Conservation (phyloP, 1,140 invertebrate genomes). For the Bilobella aurantiaca region DNA sequence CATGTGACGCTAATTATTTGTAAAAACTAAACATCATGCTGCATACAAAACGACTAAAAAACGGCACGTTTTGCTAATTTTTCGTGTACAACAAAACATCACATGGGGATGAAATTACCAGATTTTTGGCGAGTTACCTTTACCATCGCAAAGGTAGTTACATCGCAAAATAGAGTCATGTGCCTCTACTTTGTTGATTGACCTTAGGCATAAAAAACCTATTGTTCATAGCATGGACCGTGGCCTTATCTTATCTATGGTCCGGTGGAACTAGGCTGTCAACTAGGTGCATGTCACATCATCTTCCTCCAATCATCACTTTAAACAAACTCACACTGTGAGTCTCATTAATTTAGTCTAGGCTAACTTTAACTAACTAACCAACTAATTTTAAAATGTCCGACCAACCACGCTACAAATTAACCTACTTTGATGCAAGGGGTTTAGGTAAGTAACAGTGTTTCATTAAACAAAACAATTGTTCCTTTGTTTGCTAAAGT, state of each 20-base stretch:
- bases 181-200: no score
- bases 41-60: no score
- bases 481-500: not conserved
- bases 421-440: constrained; percentile 13
- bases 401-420: constrained; percentile 9
- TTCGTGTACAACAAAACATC: no score
- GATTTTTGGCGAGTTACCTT: no score
- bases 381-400: not conserved
- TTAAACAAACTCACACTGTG: not conserved
- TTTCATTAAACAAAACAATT: not conserved
- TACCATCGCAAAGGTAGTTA: no score
- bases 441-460: constrained; percentile 1
- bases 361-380: not conserved
- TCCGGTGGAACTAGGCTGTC: not conserved
- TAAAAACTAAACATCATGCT: no score
- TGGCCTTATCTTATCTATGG: not conserved
- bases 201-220: no score
- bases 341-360: not conserved
- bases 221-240: not conserved
- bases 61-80: no score
- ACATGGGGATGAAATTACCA: no score
- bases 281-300: not conserved
- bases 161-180: no score
- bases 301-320: not conserved
- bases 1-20: no score